These are phyloP conservation scores for Etheostoma spectabile DNA, from an alignment of 2,113 vertebrate species.

Conservation along the genomic window DNA sequence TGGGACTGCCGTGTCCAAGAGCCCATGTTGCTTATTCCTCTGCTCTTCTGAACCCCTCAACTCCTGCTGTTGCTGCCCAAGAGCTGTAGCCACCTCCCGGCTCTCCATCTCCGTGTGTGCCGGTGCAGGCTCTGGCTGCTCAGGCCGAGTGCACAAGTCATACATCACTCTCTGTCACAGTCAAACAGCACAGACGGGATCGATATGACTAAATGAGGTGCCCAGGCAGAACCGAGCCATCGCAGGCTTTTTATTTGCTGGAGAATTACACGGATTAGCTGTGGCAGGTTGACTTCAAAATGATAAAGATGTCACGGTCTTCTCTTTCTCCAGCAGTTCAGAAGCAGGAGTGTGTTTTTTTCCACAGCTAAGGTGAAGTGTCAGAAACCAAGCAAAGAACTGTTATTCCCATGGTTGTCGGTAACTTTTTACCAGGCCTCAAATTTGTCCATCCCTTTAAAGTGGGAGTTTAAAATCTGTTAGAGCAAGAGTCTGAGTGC, in stretches of 20 bases:
- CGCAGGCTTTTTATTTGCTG: slow-evolving; percentile 52
- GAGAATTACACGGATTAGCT: slow-evolving; percentile 42
- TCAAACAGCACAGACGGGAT: slow-evolving; percentile 50
- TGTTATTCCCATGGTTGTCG: slow-evolving; percentile 33
- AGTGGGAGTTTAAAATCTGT: neutral
- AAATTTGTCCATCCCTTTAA: slow-evolving; percentile 7
- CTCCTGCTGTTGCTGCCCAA: slow-evolving; percentile 54
- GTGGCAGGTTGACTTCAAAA: slow-evolving; percentile 38
- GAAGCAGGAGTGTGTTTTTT: neutral
- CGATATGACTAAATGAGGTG: slow-evolving; percentile 49
- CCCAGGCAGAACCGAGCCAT: slow-evolving; percentile 42
- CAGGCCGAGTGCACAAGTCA: slow-evolving; percentile 80
- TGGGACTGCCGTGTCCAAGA: slow-evolving; percentile 47
- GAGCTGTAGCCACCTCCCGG: slow-evolving; percentile 47
- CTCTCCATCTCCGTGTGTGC: slow-evolving; percentile 61
- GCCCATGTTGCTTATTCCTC: slow-evolving; percentile 21
- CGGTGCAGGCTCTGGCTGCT: slow-evolving; percentile 67
- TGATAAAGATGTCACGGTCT: slow-evolving; percentile 11
- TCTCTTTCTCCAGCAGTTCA: slow-evolving; percentile 18
- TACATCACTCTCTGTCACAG: slow-evolving; percentile 78
- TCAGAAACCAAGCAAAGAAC: slow-evolving; percentile 36
- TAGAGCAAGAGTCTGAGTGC: neutral
- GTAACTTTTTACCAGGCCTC: neutral
- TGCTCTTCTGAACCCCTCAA: slow-evolving; percentile 47
- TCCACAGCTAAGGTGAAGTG: slow-evolving; percentile 24